Evolutionary conservation across 2,797 vertebrate species (phyloP).

Genomic region (Tiaroga cobitis): DNA sequence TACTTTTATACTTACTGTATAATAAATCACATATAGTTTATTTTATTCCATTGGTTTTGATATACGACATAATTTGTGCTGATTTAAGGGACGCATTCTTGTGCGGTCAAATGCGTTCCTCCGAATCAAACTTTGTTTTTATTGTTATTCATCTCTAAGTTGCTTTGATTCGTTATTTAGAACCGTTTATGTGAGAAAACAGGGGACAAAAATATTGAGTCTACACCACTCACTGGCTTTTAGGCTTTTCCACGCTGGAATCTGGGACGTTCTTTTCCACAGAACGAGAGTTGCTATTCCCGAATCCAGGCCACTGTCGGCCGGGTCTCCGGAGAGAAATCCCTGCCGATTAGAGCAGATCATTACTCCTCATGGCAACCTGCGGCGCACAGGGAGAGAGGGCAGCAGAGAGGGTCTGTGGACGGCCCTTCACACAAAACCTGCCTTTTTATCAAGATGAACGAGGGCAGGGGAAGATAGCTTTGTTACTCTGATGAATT

Average conservation of each 20-base stretch:
- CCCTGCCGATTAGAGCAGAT: conserved; percentile 60
- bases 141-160: not conserved
- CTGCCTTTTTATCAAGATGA: conserved; percentile 54
- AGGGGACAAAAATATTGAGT: too few species aligned
- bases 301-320: conserved; percentile 33
- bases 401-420: conserved; percentile 33
- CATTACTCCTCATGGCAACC: conserved; percentile 54
- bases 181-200: not conserved
- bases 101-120: not conserved
- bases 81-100: not conserved
- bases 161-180: not conserved
- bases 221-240: not conserved
- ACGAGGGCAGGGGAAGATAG: conserved; percentile 13
- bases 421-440: conserved; percentile 38
- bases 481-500: conserved; percentile 24
- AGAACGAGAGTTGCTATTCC: conserved; percentile 52
- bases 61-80: not conserved
- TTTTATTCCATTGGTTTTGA: not conserved
- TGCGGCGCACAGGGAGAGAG: conserved; percentile 38
- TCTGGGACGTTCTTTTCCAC: conserved; percentile 31
- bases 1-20: not conserved
- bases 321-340: conserved; percentile 52
- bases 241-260: conserved; percentile 12
- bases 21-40: not conserved
- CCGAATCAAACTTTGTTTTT: not conserved